A percentile compares a stretch with the other conserved stretches of the same genome.
phyloP scores from a whole-genome alignment of 2,888 invertebrate species.

The Dastarcus helophoroides region DNA sequence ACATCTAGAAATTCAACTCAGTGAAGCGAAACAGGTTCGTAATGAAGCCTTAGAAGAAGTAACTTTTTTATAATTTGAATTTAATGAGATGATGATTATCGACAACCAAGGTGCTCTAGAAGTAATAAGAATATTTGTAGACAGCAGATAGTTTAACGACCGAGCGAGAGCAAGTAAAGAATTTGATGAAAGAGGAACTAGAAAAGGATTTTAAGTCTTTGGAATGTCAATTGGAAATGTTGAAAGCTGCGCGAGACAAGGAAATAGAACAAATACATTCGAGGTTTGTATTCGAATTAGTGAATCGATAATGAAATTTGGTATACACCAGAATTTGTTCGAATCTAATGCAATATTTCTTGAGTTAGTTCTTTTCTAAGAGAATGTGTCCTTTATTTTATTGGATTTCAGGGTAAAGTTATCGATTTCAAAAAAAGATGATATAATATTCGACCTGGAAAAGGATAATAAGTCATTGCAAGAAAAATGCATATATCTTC shows the following conservation, averaged over 20 bases:
- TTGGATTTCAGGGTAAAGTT: conserved; percentile 56
- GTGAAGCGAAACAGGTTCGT: conserved; percentile 8
- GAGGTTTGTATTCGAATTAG: conserved; percentile 49
- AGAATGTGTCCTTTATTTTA: background rate
- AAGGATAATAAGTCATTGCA: conserved; percentile 58
- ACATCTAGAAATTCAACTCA: conserved; percentile 53
- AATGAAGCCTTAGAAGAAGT: too few species aligned
- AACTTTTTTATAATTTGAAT: too few species aligned
- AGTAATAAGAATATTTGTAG: conserved; percentile 18
- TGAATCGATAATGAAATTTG: background rate
- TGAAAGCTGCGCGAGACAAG: conserved; percentile 53
- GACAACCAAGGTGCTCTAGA: background rate
- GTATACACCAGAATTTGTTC: background rate
- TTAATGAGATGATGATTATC: too few species aligned
- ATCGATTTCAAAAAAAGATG: conserved; percentile 69
- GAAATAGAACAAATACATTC: conserved; percentile 71
- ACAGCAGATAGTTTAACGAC: conserved; percentile 39
- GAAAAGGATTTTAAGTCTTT: conserved; percentile 49
- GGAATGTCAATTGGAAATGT: conserved; percentile 47
- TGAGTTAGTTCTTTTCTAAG: background rate
- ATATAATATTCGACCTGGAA: conserved; percentile 58
- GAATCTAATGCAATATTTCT: background rate
- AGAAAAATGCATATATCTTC: conserved; percentile 62
- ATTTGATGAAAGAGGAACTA: conserved; percentile 51
- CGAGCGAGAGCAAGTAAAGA: conserved; percentile 47